These are phyloP conservation scores for Gortyna flavago DNA, from an alignment of 2,888 invertebrate genomes.

Conservation along the genomic window DNA sequence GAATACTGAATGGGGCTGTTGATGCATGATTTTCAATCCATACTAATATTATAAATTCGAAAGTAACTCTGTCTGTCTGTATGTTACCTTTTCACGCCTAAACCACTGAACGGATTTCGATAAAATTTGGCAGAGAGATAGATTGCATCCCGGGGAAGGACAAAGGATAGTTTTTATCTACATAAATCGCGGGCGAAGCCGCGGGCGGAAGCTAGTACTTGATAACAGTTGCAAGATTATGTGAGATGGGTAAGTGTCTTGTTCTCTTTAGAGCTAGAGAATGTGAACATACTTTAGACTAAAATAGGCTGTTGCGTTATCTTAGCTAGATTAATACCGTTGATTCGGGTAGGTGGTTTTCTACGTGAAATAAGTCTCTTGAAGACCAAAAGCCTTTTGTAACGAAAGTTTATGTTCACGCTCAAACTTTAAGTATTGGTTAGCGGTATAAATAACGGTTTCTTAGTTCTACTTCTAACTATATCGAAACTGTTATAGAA, in stretches of 20 bases:
- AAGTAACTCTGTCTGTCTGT: too few relatives aligned
- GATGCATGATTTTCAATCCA: background rate
- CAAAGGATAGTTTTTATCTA: too few relatives aligned
- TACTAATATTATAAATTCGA: too few relatives aligned
- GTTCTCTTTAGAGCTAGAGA: background rate
- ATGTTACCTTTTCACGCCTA: too few relatives aligned
- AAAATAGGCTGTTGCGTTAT: background rate
- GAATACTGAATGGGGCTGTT: background rate
- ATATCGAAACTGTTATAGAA: background rate
- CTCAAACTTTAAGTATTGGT: background rate
- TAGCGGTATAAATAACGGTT: constrained; percentile 32
- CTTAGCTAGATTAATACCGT: background rate
- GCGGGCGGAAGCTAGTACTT: too few relatives aligned
- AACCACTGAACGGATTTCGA: too few relatives aligned
- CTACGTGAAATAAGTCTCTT: background rate
- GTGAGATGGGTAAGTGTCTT: background rate
- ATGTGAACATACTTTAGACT: background rate
- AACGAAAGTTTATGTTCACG: background rate
- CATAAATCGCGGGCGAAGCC: too few relatives aligned
- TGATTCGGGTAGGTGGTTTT: background rate
- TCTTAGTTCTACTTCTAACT: constrained; percentile 1
- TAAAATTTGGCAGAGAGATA: too few relatives aligned
- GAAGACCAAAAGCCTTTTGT: background rate
- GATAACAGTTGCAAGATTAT: background rate
- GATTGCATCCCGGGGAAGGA: too few relatives aligned